A percentile compares a stretch with the other conserved stretches of the same genome.
Evolutionary conservation across 2,888 invertebrate genomes (phyloP).

Genomic region (Sclerodermus sp.): DNA sequence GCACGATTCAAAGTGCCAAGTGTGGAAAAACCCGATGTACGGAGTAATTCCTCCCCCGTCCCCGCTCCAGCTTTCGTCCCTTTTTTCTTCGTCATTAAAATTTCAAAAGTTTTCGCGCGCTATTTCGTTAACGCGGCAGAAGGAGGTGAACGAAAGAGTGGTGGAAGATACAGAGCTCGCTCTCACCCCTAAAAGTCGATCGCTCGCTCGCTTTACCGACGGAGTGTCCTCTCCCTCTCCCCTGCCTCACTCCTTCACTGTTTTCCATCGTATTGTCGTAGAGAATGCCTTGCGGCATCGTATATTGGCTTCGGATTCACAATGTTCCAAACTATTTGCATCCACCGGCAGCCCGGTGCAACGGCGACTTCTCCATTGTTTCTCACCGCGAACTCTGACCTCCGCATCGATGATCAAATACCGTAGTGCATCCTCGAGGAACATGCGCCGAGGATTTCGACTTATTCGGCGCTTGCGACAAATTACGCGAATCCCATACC

Average conservation of each 20-base stretch:
- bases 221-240: background rate
- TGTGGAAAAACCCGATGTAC: too few relatives aligned
- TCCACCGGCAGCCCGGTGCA: slow-evolving; percentile 11
- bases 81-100: slow-evolving; percentile 17
- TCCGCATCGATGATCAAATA: background rate
- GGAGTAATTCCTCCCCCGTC: too few relatives aligned
- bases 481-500: too few relatives aligned
- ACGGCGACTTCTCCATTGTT: slow-evolving; percentile 19
- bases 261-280: slow-evolving; percentile 9
- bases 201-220: too few relatives aligned
- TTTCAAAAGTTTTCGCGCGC: slow-evolving; percentile 12
- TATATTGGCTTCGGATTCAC: slow-evolving; percentile 32
- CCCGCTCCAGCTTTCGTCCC: background rate
- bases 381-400: slow-evolving; percentile 17
- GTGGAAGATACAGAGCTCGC: too few relatives aligned
- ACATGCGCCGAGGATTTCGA: too few relatives aligned
- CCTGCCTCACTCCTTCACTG: slow-evolving; percentile 2
- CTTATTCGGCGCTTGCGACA: too few relatives aligned
- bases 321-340: slow-evolving; percentile 36
- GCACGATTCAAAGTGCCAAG: too few relatives aligned
- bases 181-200: too few relatives aligned
- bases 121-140: too few relatives aligned
- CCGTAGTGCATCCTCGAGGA: too few relatives aligned
- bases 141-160: too few relatives aligned
- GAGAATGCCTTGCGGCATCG: slow-evolving; percentile 15